Conservation (phyloP, 2,888 invertebrate genomes). For the Mycalesis mineus region DNA sequence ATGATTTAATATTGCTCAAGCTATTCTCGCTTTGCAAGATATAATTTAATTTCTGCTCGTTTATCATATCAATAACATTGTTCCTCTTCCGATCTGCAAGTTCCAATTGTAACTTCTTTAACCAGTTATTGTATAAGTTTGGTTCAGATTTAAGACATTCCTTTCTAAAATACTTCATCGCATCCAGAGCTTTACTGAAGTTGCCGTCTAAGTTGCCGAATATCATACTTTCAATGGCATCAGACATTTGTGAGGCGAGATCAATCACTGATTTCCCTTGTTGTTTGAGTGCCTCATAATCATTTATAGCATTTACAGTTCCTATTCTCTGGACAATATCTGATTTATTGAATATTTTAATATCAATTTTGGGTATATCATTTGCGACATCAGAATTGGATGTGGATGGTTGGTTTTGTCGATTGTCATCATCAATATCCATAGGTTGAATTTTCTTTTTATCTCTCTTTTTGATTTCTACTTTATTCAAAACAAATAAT, state of each 20-base stretch:
- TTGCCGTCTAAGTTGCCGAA: constrained; percentile 58
- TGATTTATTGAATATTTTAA: constrained; percentile 35
- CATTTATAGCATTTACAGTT: constrained; percentile 78
- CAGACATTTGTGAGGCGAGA: constrained; percentile 51
- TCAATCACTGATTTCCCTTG: constrained; percentile 52
- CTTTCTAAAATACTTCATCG: constrained; percentile 54
- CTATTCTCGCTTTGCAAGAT: constrained; percentile 60
- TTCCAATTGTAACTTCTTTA: constrained; percentile 52
- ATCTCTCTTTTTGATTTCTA: constrained; percentile 50
- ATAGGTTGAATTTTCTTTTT: constrained; percentile 36
- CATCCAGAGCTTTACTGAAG: constrained; percentile 54
- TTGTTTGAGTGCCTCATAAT: constrained; percentile 71
- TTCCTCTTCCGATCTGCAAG: constrained; percentile 48
- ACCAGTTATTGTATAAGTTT: constrained; percentile 60
- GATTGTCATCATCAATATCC: constrained; percentile 30
- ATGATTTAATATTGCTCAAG: constrained; percentile 47
- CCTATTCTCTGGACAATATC: constrained; percentile 66
- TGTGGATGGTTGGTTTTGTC: constrained; percentile 31
- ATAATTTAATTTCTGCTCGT: constrained; percentile 49
- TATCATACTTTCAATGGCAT: constrained; percentile 61
- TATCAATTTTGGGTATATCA: constrained; percentile 48
- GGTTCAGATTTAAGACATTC: constrained; percentile 59
- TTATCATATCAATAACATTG: constrained; percentile 46
- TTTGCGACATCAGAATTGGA: constrained; percentile 25
- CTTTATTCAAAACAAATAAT: constrained; percentile 67